Percentiles rank a stretch among this genome's conserved stretches.
phyloP scores from a whole-genome alignment of 2,797 vertebrate species.

The Momotus momota region DNA sequence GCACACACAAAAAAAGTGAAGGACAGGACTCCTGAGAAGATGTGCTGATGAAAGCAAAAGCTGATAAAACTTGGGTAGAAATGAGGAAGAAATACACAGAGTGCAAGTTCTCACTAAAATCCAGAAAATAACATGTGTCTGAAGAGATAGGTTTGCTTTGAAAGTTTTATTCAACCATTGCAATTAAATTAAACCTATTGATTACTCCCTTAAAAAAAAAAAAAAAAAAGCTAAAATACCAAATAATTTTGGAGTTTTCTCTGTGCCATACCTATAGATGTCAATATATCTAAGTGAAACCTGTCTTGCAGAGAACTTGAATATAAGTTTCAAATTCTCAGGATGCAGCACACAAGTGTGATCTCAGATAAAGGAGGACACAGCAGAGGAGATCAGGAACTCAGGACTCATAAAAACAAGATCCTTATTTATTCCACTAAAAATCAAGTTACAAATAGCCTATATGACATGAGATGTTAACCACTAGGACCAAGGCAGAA shows the following conservation, averaged over 20 bases:
- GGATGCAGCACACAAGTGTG: background rate
- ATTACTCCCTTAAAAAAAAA: background rate
- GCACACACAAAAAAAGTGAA: background rate
- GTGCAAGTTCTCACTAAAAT: background rate
- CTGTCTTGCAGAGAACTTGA: background rate
- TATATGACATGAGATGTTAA: background rate
- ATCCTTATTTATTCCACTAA: background rate
- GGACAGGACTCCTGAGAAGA: background rate
- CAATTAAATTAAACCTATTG: background rate
- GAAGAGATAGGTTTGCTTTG: background rate
- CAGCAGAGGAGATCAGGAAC: background rate
- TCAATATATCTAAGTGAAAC: background rate
- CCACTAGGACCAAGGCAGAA: background rate
- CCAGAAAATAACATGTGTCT: background rate
- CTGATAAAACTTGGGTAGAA: background rate
- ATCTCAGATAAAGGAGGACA: background rate
- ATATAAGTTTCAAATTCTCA: background rate
- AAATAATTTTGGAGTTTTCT: background rate
- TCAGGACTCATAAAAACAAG: background rate
- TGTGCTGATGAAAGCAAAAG: background rate
- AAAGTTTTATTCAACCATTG: background rate
- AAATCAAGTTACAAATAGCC: background rate
- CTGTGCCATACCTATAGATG: background rate
- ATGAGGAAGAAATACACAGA: background rate
- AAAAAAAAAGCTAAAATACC: rapidly evolving